Conservation (phyloP, 2,888 invertebrate species). For the Orthosia gothica region DNA sequence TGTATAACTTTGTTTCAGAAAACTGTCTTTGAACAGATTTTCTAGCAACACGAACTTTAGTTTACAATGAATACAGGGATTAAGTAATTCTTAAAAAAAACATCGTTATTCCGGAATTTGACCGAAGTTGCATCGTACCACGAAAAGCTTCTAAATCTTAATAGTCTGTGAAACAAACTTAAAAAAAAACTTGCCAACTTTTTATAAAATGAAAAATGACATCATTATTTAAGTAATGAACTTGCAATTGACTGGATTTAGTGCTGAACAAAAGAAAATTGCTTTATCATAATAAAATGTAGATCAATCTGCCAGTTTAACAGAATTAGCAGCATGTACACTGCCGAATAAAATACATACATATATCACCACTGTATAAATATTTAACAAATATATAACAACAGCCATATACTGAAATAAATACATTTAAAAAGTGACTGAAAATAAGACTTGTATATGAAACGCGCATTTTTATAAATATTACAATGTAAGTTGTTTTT, state of each 20-base stretch:
- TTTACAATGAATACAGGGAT: not conserved
- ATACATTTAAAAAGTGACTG: constrained; percentile 55
- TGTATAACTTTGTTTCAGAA: too few species aligned
- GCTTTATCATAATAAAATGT: not conserved
- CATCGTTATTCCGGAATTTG: not conserved
- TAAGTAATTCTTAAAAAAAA: not conserved
- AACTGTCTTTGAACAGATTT: too few species aligned
- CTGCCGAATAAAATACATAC: not conserved
- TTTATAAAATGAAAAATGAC: not conserved
- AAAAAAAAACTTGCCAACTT: not conserved
- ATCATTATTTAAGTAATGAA: not conserved
- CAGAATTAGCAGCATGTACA: constrained; percentile 4
- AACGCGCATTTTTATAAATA: constrained; percentile 63
- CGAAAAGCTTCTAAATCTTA: not conserved
- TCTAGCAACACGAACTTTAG: not conserved
- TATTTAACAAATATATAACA: constrained; percentile 29
- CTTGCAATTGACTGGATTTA: not conserved
- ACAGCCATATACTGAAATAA: constrained; percentile 49
- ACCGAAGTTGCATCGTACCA: not conserved
- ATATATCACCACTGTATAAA: constrained; percentile 15
- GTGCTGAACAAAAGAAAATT: not conserved
- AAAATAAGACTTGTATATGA: constrained; percentile 60
- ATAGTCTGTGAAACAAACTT: constrained; percentile 7
- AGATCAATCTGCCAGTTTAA: not conserved
- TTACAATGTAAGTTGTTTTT: constrained; percentile 9